phyloP scores from a whole-genome alignment of 2,888 invertebrate species.

The Tenthredo mesomela region DNA sequence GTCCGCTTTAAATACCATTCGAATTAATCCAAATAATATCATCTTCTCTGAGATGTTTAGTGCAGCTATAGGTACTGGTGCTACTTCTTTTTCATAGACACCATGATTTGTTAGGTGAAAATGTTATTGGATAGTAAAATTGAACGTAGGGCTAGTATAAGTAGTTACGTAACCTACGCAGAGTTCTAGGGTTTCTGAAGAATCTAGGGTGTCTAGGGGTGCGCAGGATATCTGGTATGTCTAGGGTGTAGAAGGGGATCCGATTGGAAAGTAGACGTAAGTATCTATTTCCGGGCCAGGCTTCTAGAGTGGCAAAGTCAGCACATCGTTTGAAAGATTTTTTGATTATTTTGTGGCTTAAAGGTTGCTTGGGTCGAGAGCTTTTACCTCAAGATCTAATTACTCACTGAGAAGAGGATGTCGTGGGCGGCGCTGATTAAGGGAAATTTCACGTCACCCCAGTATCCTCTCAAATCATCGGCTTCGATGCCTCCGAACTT shows the following conservation, averaged over 20 bases:
- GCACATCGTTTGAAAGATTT: conserved; percentile 36
- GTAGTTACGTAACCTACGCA: conserved; percentile 18
- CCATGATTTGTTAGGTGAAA: background rate
- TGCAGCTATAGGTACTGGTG: background rate
- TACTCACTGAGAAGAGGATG: conserved; percentile 39
- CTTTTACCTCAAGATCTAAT: conserved; percentile 42
- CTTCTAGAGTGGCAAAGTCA: conserved; percentile 39
- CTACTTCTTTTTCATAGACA: background rate
- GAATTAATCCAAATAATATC: background rate
- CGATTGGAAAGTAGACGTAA: conserved; percentile 22
- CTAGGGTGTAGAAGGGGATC: conserved; percentile 35
- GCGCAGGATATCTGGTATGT: conserved; percentile 7
- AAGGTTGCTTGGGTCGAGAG: conserved; percentile 36
- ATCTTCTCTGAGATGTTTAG: background rate
- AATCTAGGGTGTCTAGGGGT: conserved; percentile 11
- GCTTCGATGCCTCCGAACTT: conserved; percentile 15
- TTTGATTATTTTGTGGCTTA: conserved; percentile 33
- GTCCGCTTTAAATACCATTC: background rate
- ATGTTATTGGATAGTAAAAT: background rate
- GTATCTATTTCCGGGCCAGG: conserved; percentile 31
- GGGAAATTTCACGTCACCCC: conserved; percentile 20
- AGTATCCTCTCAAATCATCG: conserved; percentile 35
- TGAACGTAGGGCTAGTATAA: background rate
- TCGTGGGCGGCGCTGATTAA: conserved; percentile 60
- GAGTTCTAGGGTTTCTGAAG: conserved; percentile 1